A percentile compares a stretch with the other conserved stretches of the same genome.
Conservation (phyloP, 37 sponge, comb jelly and placozoan genomes). For the Halichondria panicea region DNA sequence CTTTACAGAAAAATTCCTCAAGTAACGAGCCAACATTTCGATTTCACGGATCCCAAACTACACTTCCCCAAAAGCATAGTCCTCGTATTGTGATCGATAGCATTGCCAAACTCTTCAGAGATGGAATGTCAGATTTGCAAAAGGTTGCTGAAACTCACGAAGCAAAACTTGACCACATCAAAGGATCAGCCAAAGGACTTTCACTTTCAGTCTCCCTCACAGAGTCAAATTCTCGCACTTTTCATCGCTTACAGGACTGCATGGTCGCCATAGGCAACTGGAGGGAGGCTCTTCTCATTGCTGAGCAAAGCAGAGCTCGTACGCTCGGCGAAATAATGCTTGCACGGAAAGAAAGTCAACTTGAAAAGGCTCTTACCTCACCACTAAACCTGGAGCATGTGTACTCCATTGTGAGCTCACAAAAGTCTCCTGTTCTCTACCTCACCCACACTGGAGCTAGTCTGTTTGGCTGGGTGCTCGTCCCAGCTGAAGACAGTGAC, state of each 20-base stretch:
- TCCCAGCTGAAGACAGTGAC: slow-evolving; percentile 17
- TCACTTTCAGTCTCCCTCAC: slow-evolving; percentile 60
- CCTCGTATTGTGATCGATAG: not conserved
- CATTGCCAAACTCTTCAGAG: slow-evolving; percentile 24
- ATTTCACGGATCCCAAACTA: not conserved
- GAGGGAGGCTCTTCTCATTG: slow-evolving; percentile 40
- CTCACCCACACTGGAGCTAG: slow-evolving; percentile 65
- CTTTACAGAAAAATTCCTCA: not conserved
- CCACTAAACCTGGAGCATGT: slow-evolving; percentile 38
- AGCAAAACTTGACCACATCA: slow-evolving; percentile 39
- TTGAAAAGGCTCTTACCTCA: slow-evolving; percentile 3
- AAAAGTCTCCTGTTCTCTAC: slow-evolving; percentile 39
- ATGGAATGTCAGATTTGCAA: slow-evolving; percentile 33
- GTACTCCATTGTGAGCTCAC: slow-evolving; percentile 7
- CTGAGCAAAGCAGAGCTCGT: slow-evolving; percentile 64
- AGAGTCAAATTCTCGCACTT: slow-evolving; percentile 65
- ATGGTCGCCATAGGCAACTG: slow-evolving; percentile 30
- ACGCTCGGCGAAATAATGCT: slow-evolving; percentile 76
- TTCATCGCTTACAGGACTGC: slow-evolving; percentile 60
- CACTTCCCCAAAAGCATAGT: not conserved
- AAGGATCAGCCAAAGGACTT: slow-evolving; percentile 44
- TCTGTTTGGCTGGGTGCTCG: slow-evolving; percentile 61
- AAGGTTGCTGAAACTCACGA: slow-evolving; percentile 42
- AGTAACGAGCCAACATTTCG: not conserved
- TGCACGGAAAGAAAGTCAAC: slow-evolving; percentile 10